Percentiles rank a stretch among this genome's conserved stretches.
phyloP scores from a whole-genome alignment of 1,140 invertebrate species.

The Drosophila nannoptera region DNA sequence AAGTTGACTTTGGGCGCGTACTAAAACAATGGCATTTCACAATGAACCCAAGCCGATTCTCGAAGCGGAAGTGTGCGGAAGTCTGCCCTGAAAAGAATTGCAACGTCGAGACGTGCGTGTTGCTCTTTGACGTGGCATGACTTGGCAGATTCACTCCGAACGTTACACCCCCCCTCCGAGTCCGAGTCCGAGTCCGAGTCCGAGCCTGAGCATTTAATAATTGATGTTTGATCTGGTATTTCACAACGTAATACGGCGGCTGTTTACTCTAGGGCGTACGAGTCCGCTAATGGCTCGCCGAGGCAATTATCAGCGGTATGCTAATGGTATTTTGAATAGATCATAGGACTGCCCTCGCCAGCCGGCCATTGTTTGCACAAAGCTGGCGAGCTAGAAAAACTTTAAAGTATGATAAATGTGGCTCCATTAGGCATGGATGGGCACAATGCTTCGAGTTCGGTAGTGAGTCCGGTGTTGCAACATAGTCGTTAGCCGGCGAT shows the following conservation, averaged over 20 bases:
- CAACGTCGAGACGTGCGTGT: conserved; percentile 36
- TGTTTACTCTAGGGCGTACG: conserved; percentile 41
- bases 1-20: conserved; percentile 72
- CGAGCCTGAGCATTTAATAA: conserved; percentile 23
- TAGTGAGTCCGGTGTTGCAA: conserved; percentile 52
- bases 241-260: conserved; percentile 73
- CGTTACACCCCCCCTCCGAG: too few relatives aligned
- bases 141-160: conserved; percentile 42
- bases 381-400: conserved; percentile 38
- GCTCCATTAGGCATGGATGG: conserved; percentile 49
- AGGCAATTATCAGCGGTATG: conserved; percentile 69
- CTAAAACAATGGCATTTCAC: conserved; percentile 37
- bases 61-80: conserved; percentile 68
- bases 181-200: too few relatives aligned
- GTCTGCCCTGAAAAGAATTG: conserved; percentile 46
- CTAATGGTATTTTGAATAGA: conserved; percentile 73
- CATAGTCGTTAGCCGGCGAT: conserved; percentile 62
- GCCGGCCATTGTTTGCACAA: conserved; percentile 53
- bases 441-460: conserved; percentile 55
- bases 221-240: conserved; percentile 53
- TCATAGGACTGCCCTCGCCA: conserved; percentile 10
- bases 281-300: conserved; percentile 62
- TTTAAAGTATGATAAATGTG: conserved; percentile 74
- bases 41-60: background rate
- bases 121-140: conserved; percentile 39